A percentile compares a stretch with the other conserved stretches of the same genome.
Conservation (phyloP, 2,888 invertebrate species). For the Helicoverpa assulta region DNA sequence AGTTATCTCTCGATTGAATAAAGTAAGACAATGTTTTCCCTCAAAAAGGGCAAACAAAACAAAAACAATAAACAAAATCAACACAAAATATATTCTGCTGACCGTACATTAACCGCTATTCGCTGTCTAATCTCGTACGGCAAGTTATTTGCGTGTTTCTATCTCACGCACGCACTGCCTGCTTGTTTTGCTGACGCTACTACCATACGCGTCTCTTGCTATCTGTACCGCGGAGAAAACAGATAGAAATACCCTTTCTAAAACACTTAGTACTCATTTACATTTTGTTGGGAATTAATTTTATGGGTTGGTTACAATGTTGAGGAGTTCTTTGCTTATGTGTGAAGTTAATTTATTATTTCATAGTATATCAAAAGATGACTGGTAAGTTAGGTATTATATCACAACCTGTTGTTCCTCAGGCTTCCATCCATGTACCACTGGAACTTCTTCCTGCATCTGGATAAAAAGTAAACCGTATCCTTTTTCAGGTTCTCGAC, state of each 20-base stretch:
- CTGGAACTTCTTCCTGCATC: too few species aligned
- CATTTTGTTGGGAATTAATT: conserved; percentile 49
- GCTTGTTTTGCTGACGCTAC: conserved; percentile 69
- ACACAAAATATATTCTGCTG: conserved; percentile 55
- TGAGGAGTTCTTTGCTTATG: background rate
- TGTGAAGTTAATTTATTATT: too few species aligned
- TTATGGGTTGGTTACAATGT: conserved; percentile 7
- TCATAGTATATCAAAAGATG: too few species aligned
- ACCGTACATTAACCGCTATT: conserved; percentile 67
- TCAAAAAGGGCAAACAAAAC: too few species aligned
- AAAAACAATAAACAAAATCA: conserved; percentile 24
- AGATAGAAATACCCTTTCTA: conserved; percentile 64
- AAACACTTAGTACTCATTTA: conserved; percentile 60
- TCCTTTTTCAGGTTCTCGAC: too few species aligned
- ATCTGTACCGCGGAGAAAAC: conserved; percentile 60
- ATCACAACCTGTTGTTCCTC: too few species aligned
- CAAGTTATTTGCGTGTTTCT: conserved; percentile 71
- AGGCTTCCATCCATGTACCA: too few species aligned
- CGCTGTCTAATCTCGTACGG: conserved; percentile 68
- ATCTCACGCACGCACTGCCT: conserved; percentile 69
- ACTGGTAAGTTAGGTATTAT: too few species aligned
- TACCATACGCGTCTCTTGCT: conserved; percentile 66
- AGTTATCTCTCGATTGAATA: too few species aligned
- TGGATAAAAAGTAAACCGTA: too few species aligned
- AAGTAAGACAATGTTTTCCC: too few species aligned